Evolutionary conservation across 53 echinoderm and acorn worm species (phyloP).

Genomic region (Paracentrotus lividus): DNA sequence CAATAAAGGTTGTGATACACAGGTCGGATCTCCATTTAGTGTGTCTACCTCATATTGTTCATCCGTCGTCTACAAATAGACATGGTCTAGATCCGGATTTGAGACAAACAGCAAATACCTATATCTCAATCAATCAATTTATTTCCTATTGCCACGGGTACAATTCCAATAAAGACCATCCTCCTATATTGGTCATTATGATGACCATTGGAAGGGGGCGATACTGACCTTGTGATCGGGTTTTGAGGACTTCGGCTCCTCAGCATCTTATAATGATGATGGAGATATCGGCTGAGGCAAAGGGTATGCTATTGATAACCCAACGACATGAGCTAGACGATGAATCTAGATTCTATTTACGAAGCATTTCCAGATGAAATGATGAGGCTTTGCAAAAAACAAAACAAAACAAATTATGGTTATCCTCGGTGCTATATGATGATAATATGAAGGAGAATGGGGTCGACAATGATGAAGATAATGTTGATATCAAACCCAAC

Average conservation of each 20-base stretch:
- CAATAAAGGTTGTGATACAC: slow-evolving; percentile 13
- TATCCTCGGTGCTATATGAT: too few relatives aligned
- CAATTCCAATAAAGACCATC: slow-evolving; percentile 21
- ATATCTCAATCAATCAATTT: slow-evolving; percentile 51
- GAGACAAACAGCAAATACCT: slow-evolving; percentile 42
- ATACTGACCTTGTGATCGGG: background rate
- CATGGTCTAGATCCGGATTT: slow-evolving; percentile 46
- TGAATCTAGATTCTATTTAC: background rate
- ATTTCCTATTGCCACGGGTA: background rate
- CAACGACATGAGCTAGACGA: background rate
- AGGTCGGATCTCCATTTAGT: background rate
- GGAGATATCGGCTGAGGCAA: background rate
- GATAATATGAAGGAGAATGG: too few relatives aligned
- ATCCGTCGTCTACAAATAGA: slow-evolving; percentile 32
- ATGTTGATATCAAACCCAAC: too few relatives aligned
- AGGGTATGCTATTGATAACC: background rate
- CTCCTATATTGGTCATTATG: background rate
- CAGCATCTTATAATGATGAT: background rate
- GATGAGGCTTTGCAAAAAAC: too few relatives aligned
- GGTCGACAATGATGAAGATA: too few relatives aligned
- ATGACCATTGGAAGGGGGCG: background rate
- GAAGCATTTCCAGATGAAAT: background rate
- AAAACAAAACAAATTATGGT: too few relatives aligned
- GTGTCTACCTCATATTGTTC: background rate
- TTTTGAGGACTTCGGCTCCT: background rate